These are phyloP conservation scores for Tiliacea citrago DNA, from an alignment of 2,888 invertebrate genomes.

Conservation along the genomic window DNA sequence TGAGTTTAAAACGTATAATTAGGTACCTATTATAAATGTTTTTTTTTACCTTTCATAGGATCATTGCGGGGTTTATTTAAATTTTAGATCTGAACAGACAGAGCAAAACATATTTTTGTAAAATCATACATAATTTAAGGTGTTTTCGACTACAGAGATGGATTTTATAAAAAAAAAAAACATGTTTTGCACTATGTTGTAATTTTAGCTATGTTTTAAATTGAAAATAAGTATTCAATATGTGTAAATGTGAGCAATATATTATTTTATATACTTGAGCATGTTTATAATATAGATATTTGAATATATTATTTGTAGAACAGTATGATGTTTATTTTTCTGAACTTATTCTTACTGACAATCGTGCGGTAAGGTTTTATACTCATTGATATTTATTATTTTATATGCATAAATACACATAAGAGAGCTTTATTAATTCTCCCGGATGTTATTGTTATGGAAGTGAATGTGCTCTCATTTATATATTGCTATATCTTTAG, in stretches of 20 bases:
- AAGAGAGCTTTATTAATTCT: constrained; percentile 48
- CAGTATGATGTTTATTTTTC: constrained; percentile 11
- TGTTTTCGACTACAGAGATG: background rate
- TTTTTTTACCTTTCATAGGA: background rate
- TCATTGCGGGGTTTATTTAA: background rate
- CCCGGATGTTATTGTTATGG: background rate
- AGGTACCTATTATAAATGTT: background rate
- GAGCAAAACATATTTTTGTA: constrained; percentile 17
- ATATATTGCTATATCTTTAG: background rate
- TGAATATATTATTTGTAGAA: constrained; percentile 36
- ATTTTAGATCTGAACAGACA: constrained; percentile 12
- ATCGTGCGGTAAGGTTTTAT: constrained; percentile 10
- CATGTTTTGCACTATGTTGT: constrained; percentile 11
- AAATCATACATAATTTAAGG: background rate
- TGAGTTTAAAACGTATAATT: constrained; percentile 2
- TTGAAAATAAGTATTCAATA: constrained; percentile 1
- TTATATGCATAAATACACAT: constrained; percentile 46
- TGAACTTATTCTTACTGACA: constrained; percentile 22
- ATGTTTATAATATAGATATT: constrained; percentile 41
- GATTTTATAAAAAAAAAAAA: background rate
- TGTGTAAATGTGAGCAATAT: constrained; percentile 48
- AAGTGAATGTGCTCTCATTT: constrained; percentile 15
- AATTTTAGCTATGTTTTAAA: background rate
- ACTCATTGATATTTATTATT: constrained; percentile 19
- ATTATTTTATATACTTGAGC: constrained; percentile 56